Percentiles rank a stretch among this genome's conserved stretches.
Evolutionary conservation across 2,797 vertebrate species (phyloP).

Genomic region (Ceryle rudis): DNA sequence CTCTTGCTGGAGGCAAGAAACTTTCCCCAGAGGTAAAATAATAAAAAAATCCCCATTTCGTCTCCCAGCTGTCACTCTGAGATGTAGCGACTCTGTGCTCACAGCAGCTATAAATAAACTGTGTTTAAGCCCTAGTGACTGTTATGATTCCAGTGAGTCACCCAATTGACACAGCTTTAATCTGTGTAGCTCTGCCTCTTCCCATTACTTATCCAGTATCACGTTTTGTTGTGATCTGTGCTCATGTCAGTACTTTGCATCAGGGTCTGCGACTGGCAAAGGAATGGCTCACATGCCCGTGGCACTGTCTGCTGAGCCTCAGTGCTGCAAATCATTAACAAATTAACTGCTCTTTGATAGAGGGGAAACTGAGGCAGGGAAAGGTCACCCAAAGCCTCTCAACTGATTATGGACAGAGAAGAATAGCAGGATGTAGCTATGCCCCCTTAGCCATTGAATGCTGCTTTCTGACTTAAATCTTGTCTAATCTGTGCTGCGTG

Average conservation of each 20-base stretch:
- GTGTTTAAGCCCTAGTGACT: neutral
- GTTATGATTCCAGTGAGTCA: neutral
- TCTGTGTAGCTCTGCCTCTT: slow-evolving; percentile 19
- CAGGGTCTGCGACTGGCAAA: neutral
- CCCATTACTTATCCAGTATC: neutral
- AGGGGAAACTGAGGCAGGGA: neutral
- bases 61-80: slow-evolving; percentile 26
- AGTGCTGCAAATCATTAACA: neutral
- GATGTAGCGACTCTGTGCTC: neutral
- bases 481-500: neutral
- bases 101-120: slow-evolving; percentile 30
- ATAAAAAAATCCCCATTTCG: neutral
- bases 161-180: neutral
- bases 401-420: neutral
- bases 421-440: neutral
- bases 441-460: neutral
- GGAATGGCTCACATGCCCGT: neutral
- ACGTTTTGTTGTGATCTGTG: neutral
- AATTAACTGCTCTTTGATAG: neutral
- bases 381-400: neutral
- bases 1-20: slow-evolving; percentile 18
- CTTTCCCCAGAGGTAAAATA: neutral
- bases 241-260: neutral
- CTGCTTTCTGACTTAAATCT: neutral
- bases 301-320: neutral